A percentile compares a stretch with the other conserved stretches of the same genome.
Conservation (phyloP, 2,888 invertebrate genomes). For the Amiota minor region DNA sequence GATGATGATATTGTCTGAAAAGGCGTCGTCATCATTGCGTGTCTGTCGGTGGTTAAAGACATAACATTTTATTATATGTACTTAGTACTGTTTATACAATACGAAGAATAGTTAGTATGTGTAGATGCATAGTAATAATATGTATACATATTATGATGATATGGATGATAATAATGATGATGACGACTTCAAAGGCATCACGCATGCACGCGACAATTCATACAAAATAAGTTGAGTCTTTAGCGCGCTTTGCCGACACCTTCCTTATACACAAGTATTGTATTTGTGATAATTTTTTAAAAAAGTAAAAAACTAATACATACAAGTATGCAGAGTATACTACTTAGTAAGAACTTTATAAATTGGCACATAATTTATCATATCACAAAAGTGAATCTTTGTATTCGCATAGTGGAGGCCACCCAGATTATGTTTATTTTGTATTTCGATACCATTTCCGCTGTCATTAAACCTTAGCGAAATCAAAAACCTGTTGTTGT, state of each 20-base stretch:
- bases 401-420: constrained; percentile 41
- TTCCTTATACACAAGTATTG: not conserved
- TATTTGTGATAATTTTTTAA: no score
- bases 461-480: not conserved
- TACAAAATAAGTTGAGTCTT: not conserved
- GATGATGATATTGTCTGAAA: constrained; percentile 61
- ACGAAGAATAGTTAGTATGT: not conserved
- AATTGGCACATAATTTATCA: no score
- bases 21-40: constrained; percentile 51
- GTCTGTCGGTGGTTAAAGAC: constrained; percentile 50
- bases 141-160: constrained; percentile 31
- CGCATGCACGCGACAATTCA: constrained; percentile 5
- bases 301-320: no score
- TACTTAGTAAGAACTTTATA: no score
- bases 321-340: no score
- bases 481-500: constrained; percentile 5
- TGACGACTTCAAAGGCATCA: not conserved
- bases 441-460: constrained; percentile 48
- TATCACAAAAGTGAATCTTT: no score
- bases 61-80: constrained; percentile 44
- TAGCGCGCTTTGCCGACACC: constrained; percentile 10
- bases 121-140: constrained; percentile 44
- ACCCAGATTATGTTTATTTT: constrained; percentile 58
- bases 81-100: constrained; percentile 11
- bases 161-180: not conserved